Evolutionary conservation across 2,797 vertebrate species (phyloP), one percentile per base, ranked within the genome.

Genomic region (Acestrorhynchus altus): DNA sequence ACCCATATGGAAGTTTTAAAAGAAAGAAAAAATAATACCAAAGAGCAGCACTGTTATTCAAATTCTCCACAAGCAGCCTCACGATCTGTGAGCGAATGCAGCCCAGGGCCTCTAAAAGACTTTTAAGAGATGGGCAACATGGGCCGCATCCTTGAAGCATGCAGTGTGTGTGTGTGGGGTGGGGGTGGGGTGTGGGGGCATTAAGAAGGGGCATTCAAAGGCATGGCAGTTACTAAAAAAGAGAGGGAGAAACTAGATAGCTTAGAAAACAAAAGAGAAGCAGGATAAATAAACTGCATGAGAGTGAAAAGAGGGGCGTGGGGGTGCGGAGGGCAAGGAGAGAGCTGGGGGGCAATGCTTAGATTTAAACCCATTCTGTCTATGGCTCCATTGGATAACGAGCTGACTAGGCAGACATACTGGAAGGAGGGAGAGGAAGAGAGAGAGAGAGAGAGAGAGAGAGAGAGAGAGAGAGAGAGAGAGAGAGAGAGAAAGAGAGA

Each of bases 321-420:
- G 22, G 52, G 72, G 52, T 61, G 49, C 22, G 49, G 57, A 66
- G 49, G 60, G 79, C 47, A 67, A 46, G 20, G 52, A 78, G 52
- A 68, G 49, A 31, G 49, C 52, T 61, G 26, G n/a, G 84, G 64
- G 76, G 90, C 83, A 64, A 87, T 83, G 85, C 87, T 86, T 89
- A 90, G 90, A 92, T 91, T 92, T 92, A 93, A 91, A 92, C 90
- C 90, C 90, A 91, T 93, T 91, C 91, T 91, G 92, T 92, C 91
- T 89, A 69, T 77, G 76, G 87, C 85, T 90, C 88, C 89, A 88
- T 89, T 86, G 86, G 88, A 91, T 92, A 92, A 92, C 78, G 87
- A 92, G 92, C 92, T 92, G 92, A 92, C 84, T 92, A 91, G 91
- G 91, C 90, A 87, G 59, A 67, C 63, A 79, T 22, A 47, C 47